These are phyloP conservation scores for Cladopsammia gracilis DNA, from an alignment of 64 coral and sea anemone species.

Conservation along the genomic window DNA sequence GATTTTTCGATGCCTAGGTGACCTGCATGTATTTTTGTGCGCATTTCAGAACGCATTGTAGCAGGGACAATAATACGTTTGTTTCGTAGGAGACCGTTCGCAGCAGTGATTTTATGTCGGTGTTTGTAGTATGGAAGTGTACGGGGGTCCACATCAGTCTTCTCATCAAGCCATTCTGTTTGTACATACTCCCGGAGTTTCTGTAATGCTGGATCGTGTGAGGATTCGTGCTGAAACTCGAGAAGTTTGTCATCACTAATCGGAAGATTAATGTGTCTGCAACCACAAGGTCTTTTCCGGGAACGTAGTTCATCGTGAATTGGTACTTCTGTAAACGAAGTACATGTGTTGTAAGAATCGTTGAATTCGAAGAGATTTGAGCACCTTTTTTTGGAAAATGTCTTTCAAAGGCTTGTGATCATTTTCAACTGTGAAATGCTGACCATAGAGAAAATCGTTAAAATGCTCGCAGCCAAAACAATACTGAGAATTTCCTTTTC, in stretches of 20 bases:
- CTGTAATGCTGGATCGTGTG: no score
- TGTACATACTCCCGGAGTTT: no score
- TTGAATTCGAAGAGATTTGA: slow-evolving; percentile 42
- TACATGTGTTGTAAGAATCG: slow-evolving; percentile 52
- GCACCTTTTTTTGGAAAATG: slow-evolving; percentile 19
- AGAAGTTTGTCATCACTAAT: no score
- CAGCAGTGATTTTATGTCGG: neutral
- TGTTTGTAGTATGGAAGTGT: neutral
- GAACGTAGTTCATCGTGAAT: slow-evolving; percentile 51
- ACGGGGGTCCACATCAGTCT: no score
- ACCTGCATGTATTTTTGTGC: slow-evolving; percentile 46
- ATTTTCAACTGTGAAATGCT: slow-evolving; percentile 36
- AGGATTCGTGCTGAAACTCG: no score
- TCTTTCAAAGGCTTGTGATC: slow-evolving; percentile 36
- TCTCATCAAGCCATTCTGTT: no score
- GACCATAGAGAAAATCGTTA: slow-evolving; percentile 47
- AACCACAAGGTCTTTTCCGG: slow-evolving; percentile 40
- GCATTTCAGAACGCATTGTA: slow-evolving; percentile 30
- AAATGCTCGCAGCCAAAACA: neutral
- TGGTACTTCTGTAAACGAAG: slow-evolving; percentile 46
- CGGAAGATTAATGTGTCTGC: slow-evolving; percentile 13
- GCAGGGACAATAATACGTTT: slow-evolving; percentile 8
- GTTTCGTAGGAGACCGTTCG: slow-evolving; percentile 8
- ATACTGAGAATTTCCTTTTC: slow-evolving; percentile 40
- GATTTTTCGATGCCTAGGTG: slow-evolving; percentile 74